A percentile compares a stretch with the other conserved stretches of the same genome.
Conservation (phyloP, 2,888 invertebrate genomes). For the Ophion ventricosus region DNA sequence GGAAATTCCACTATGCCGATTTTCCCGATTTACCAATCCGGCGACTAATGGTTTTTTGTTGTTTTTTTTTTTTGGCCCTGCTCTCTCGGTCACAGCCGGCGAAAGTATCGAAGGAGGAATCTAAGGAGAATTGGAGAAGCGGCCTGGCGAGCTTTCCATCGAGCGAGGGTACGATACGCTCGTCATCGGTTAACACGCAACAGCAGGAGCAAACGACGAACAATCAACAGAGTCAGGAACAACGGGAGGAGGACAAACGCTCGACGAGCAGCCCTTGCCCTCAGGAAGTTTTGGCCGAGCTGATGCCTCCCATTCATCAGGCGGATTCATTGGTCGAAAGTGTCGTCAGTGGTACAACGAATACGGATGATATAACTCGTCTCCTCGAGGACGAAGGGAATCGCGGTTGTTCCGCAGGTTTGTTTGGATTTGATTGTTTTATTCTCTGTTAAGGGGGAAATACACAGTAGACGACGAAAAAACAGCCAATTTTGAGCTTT, state of each 20-base stretch:
- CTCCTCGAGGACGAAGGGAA: constrained; percentile 84
- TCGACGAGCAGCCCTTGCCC: constrained; percentile 41
- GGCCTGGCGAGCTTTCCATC: constrained; percentile 72
- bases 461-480: no score
- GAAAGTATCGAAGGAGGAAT: constrained; percentile 77
- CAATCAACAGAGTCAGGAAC: constrained; percentile 22
- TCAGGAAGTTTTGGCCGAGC: constrained; percentile 72
- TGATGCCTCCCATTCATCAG: constrained; percentile 76
- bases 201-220: constrained; percentile 39
- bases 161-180: constrained; percentile 52
- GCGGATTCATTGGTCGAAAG: constrained; percentile 74
- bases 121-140: constrained; percentile 81
- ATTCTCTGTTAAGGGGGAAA: no score
- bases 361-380: constrained; percentile 83
- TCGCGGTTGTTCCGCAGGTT: constrained; percentile 80
- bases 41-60: not conserved
- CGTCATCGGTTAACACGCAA: constrained; percentile 27
- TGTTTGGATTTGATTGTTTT: not conserved
- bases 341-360: constrained; percentile 28
- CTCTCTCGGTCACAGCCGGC: constrained; percentile 67
- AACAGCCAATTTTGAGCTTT: no score
- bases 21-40: not conserved
- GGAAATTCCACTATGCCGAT: not conserved
- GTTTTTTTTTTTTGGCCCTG: not conserved
- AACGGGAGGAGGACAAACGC: constrained; percentile 1